Evolutionary conservation across 2,113 vertebrate species (phyloP).

Genomic region (Panurus biarmicus): DNA sequence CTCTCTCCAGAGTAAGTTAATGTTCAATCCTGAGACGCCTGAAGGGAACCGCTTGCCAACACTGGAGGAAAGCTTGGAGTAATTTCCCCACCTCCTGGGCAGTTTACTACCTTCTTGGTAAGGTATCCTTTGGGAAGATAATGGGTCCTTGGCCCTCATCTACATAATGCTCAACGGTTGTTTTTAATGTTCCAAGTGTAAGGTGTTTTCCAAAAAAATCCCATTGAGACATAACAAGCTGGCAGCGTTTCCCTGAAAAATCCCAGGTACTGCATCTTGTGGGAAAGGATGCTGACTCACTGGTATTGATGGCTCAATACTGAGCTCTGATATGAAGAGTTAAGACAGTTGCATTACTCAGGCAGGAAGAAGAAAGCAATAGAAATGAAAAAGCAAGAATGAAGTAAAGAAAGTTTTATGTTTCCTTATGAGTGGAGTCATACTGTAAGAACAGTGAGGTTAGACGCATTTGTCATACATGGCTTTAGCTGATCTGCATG

Average conservation of each 20-base stretch:
- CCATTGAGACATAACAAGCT: slow-evolving; percentile 8
- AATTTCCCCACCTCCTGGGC: neutral
- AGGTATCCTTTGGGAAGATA: neutral
- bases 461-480: neutral
- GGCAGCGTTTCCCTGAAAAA: slow-evolving; percentile 39
- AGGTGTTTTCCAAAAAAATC: slow-evolving; percentile 54
- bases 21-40: neutral
- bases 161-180: neutral
- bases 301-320: neutral
- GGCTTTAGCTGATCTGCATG: neutral
- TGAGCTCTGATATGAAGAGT: neutral
- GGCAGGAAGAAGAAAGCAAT: neutral
- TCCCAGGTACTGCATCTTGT: slow-evolving; percentile 16
- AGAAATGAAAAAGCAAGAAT: neutral
- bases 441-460: neutral
- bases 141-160: neutral
- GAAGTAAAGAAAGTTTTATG: neutral
- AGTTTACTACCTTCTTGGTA: neutral
- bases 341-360: neutral
- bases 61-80: neutral
- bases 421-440: neutral
- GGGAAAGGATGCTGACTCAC: slow-evolving; percentile 48
- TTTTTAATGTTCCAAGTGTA: slow-evolving; percentile 14
- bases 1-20: neutral
- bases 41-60: neutral